Evolutionary conservation across 2,797 vertebrate genomes (phyloP).

Genomic region (Xerus rutilus): DNA sequence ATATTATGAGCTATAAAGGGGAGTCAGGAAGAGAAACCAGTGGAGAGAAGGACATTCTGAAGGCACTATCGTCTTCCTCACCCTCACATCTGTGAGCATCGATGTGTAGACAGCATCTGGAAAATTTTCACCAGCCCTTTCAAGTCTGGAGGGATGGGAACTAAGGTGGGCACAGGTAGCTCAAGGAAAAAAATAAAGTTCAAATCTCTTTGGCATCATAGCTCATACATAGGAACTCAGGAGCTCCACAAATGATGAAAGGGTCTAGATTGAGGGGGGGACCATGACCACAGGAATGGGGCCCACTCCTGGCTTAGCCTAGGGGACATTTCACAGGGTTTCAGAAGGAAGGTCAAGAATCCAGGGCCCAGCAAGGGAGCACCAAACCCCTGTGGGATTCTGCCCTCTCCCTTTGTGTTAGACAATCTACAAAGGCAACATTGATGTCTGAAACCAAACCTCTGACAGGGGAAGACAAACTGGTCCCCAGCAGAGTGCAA

Average conservation of each 20-base stretch:
- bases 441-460: neutral
- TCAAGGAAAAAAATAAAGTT: neutral
- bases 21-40: neutral
- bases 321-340: neutral
- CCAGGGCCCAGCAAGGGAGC: neutral
- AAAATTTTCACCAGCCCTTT: neutral
- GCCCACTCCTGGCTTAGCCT: neutral
- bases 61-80: accelerated
- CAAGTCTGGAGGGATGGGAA: neutral
- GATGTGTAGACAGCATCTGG: neutral
- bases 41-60: neutral
- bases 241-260: neutral
- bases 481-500: neutral
- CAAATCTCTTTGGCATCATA: neutral
- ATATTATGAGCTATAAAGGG: neutral
- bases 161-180: neutral
- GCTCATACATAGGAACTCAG: neutral
- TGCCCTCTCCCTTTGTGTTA: neutral
- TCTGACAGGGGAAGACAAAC: neutral
- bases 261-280: neutral
- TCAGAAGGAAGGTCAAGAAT: neutral
- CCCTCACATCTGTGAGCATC: neutral
- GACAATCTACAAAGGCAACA: neutral
- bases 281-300: accelerated
- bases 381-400: neutral